Conservation (phyloP, 2,113 vertebrate genomes). For the Fulmarus glacialis region DNA sequence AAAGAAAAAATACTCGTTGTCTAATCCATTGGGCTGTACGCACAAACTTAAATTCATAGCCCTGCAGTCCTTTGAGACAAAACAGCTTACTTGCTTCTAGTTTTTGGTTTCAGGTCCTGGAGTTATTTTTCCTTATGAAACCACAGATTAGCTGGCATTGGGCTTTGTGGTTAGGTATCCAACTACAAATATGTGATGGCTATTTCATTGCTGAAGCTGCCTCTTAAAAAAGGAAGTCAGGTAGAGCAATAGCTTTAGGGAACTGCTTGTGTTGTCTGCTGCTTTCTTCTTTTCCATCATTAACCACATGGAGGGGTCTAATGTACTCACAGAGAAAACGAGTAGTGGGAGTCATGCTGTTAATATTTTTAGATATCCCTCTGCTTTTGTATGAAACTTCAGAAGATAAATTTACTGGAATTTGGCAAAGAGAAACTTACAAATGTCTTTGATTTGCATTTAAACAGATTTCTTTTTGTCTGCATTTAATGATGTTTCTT, state of each 20-base stretch:
- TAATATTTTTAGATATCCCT: background rate
- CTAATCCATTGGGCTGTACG: background rate
- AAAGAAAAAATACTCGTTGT: background rate
- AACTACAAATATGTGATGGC: background rate
- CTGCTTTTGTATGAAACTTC: background rate
- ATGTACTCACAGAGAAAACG: background rate
- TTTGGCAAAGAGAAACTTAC: background rate
- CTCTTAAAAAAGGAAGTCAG: background rate
- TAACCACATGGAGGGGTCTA: background rate
- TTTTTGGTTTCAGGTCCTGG: background rate
- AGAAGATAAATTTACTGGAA: background rate
- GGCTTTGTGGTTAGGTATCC: background rate
- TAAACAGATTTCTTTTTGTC: background rate
- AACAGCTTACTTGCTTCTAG: background rate
- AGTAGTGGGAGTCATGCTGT: background rate
- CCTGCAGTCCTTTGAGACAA: background rate
- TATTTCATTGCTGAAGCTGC: background rate
- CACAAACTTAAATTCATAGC: background rate
- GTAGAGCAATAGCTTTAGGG: background rate
- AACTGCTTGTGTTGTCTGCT: background rate
- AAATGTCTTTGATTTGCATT: background rate
- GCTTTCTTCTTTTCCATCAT: background rate
- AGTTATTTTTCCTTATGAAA: background rate
- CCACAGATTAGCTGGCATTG: background rate
- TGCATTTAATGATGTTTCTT: background rate